These are phyloP conservation scores for Synanthedon andrenaeformis DNA, from an alignment of 2,888 invertebrate species.

Conservation along the genomic window DNA sequence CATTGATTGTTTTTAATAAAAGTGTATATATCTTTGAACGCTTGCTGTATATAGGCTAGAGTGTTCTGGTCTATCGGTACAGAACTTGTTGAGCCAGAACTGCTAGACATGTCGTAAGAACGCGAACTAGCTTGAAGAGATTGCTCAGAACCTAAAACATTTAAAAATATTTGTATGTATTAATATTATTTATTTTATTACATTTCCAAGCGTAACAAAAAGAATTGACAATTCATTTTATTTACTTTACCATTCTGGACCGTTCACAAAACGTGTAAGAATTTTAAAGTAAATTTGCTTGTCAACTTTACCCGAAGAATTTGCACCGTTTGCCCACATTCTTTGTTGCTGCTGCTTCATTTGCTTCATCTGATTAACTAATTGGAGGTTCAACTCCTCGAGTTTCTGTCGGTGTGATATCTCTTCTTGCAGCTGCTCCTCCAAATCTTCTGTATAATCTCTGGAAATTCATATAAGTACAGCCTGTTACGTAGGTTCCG, in stretches of 20 bases:
- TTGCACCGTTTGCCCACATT: conserved; percentile 43
- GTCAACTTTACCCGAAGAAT: conserved; percentile 36
- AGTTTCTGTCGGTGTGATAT: conserved; percentile 72
- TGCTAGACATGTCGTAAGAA: conserved; percentile 42
- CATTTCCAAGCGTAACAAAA: not conserved
- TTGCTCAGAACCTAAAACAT: conserved; percentile 47
- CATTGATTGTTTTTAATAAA: conserved; percentile 64
- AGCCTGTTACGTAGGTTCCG: not conserved
- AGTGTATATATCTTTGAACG: conserved; percentile 57
- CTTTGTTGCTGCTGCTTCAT: conserved; percentile 57
- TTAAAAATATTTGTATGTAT: not conserved
- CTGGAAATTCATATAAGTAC: conserved; percentile 16
- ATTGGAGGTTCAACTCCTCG: conserved; percentile 71
- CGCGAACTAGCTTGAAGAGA: conserved; percentile 46
- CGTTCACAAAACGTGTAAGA: too few relatives aligned
- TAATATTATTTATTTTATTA: not conserved
- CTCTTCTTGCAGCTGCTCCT: conserved; percentile 73
- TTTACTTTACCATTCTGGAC: too few relatives aligned
- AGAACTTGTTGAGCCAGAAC: conserved; percentile 48
- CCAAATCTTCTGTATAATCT: conserved; percentile 54
- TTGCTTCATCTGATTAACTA: conserved; percentile 71
- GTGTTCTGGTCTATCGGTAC: conserved; percentile 60
- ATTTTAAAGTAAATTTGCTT: too few relatives aligned
- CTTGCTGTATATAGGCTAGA: conserved; percentile 58
- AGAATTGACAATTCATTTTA: not conserved